phyloP scores from a whole-genome alignment of 1,140 invertebrate genomes.

The Heliconius hewitsoni region DNA sequence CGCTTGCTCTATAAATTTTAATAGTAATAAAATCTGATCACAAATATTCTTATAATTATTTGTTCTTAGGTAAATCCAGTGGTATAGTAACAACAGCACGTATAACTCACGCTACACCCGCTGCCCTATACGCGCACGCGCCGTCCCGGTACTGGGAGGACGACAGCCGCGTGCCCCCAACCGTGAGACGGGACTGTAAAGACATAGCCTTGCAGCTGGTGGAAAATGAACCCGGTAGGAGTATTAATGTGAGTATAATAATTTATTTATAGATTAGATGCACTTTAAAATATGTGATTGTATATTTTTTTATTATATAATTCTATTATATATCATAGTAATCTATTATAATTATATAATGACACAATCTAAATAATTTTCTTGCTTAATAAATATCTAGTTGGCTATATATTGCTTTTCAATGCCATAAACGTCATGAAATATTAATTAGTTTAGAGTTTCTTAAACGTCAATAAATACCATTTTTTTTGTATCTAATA shows the following conservation, averaged over 20 bases:
- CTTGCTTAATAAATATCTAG: too few species aligned
- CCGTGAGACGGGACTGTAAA: constrained; percentile 72
- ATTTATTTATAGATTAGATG: too few species aligned
- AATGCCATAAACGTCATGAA: too few species aligned
- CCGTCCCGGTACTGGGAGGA: constrained; percentile 90
- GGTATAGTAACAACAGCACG: constrained; percentile 88
- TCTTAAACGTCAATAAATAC: too few species aligned
- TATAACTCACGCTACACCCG: constrained; percentile 89
- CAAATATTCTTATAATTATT: background rate
- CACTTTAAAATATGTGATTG: too few species aligned
- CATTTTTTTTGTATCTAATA: too few species aligned
- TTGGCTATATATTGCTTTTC: too few species aligned
- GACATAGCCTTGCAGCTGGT: constrained; percentile 85
- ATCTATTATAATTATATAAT: background rate
- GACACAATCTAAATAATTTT: too few species aligned
- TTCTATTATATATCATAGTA: background rate
- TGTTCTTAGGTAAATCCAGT: constrained; percentile 65
- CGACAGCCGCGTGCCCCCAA: constrained; percentile 81
- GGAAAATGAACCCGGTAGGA: constrained; percentile 82
- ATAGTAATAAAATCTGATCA: background rate
- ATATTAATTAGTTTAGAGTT: too few species aligned
- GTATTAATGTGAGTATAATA: constrained; percentile 72
- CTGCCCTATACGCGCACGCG: constrained; percentile 89
- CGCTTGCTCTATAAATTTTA: too few species aligned
- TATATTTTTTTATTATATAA: background rate